These are phyloP conservation scores for Sipha maydis DNA, from an alignment of 2,888 invertebrate genomes.

Conservation along the genomic window DNA sequence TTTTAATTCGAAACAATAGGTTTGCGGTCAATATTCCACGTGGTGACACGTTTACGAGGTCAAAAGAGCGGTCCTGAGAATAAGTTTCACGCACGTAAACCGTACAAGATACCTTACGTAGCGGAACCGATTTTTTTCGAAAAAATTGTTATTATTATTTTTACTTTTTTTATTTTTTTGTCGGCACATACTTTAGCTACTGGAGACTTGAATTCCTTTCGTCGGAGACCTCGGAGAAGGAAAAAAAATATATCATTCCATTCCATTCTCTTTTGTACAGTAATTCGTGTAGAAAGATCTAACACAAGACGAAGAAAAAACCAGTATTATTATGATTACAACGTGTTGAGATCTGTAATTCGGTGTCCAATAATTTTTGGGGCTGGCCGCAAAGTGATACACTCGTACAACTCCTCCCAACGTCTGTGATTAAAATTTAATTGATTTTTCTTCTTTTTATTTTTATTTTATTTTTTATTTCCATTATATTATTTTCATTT, in stretches of 20 bases:
- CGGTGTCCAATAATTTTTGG: slow-evolving; percentile 56
- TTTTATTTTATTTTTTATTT: slow-evolving; percentile 29
- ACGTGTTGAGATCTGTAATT: slow-evolving; percentile 58
- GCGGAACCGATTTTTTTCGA: slow-evolving; percentile 38
- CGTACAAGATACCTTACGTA: slow-evolving; percentile 27
- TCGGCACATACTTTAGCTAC: slow-evolving; percentile 57
- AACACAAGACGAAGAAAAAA: slow-evolving; percentile 41
- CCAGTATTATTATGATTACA: slow-evolving; percentile 59
- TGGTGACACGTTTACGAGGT: slow-evolving; percentile 55
- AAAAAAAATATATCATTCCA: slow-evolving; percentile 58
- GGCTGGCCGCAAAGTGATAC: slow-evolving; percentile 51
- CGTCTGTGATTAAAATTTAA: slow-evolving; percentile 57
- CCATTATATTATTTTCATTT: slow-evolving; percentile 42
- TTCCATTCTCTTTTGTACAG: slow-evolving; percentile 54
- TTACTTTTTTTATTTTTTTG: slow-evolving; percentile 18
- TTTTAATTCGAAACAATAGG: slow-evolving; percentile 59
- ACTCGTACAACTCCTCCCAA: slow-evolving; percentile 48
- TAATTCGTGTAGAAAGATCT: slow-evolving; percentile 48
- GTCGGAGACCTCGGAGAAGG: slow-evolving; percentile 46
- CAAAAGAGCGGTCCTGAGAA: slow-evolving; percentile 53
- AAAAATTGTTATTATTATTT: background rate
- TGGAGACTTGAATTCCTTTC: slow-evolving; percentile 52
- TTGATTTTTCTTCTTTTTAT: slow-evolving; percentile 51
- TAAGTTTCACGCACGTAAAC: slow-evolving; percentile 61
- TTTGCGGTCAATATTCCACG: slow-evolving; percentile 53